Evolutionary conservation across 2,797 vertebrate species (phyloP).

Genomic region (Odontamblyopus rebecca): DNA sequence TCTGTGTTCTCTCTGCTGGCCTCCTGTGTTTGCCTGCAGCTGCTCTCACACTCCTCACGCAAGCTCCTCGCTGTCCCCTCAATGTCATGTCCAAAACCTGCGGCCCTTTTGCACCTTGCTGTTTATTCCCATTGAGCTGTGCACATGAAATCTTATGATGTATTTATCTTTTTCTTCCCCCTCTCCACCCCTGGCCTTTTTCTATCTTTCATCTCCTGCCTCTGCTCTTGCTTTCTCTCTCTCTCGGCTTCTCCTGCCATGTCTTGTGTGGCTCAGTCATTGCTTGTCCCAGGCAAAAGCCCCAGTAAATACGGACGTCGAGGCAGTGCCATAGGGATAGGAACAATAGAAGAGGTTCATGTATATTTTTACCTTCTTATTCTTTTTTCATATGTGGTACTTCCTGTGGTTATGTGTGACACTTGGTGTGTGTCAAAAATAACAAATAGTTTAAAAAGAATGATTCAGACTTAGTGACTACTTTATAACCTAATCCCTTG

Average conservation of each 20-base stretch:
- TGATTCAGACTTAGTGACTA: no score
- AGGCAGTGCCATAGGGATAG: slow-evolving; percentile 99
- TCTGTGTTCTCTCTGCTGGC: slow-evolving; percentile 30
- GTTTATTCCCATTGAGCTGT: slow-evolving; percentile 47
- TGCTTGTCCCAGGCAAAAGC: slow-evolving; percentile 97
- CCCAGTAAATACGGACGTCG: slow-evolving; percentile 95
- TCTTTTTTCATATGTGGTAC: slow-evolving; percentile 19
- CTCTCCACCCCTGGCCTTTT: slow-evolving; percentile 36
- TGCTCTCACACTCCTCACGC: slow-evolving; percentile 27
- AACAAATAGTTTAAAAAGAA: not conserved
- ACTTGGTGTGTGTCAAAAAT: slow-evolving; percentile 4
- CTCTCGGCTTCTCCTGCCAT: slow-evolving; percentile 36
- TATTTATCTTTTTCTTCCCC: slow-evolving; percentile 56
- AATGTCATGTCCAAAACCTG: slow-evolving; percentile 24
- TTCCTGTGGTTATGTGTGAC: slow-evolving; percentile 17
- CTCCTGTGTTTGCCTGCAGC: slow-evolving; percentile 35
- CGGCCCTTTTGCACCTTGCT: slow-evolving; percentile 45
- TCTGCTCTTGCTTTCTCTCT: slow-evolving; percentile 48
- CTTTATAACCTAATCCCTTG: no score
- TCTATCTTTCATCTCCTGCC: slow-evolving; percentile 43
- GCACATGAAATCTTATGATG: slow-evolving; percentile 61
- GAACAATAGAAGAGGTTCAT: slow-evolving; percentile 98
- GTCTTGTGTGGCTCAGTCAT: slow-evolving; percentile 85
- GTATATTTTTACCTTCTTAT: slow-evolving; percentile 73
- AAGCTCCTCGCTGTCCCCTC: slow-evolving; percentile 28